phyloP scores from a whole-genome alignment of 2,888 invertebrate species.

The Hesperia comma region DNA sequence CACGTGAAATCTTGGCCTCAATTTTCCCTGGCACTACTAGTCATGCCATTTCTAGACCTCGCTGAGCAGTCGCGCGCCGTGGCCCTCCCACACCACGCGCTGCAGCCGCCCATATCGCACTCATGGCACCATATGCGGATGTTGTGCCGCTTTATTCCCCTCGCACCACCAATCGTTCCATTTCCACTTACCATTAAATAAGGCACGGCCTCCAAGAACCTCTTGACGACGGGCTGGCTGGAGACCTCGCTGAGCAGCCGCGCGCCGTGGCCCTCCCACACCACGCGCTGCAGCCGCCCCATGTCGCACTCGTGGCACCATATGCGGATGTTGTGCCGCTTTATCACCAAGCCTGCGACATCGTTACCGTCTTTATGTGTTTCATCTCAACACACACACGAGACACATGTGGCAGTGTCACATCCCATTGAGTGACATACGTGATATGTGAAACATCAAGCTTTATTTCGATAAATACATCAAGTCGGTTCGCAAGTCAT shows the following conservation, averaged over 20 bases:
- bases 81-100: constrained; percentile 95
- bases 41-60: too few species aligned
- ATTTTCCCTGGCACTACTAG: too few species aligned
- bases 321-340: constrained; percentile 94
- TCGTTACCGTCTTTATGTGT: not conserved
- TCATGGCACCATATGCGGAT: constrained; percentile 98
- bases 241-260: constrained; percentile 92
- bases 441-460: too few species aligned
- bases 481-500: too few species aligned
- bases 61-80: constrained; percentile 91
- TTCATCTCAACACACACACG: too few species aligned
- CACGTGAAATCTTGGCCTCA: too few species aligned
- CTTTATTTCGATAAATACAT: too few species aligned
- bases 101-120: constrained; percentile 93
- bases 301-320: constrained; percentile 98
- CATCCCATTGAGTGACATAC: too few species aligned
- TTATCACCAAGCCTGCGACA: constrained; percentile 88
- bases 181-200: constrained; percentile 90
- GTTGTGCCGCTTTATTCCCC: constrained; percentile 92
- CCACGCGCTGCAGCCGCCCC: constrained; percentile 91
- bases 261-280: constrained; percentile 95
- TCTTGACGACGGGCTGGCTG: constrained; percentile 91
- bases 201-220: constrained; percentile 96
- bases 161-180: not conserved
- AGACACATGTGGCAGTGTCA: too few species aligned